These are phyloP conservation scores for Plusia festucae DNA, from an alignment of 2,888 invertebrate genomes.

Conservation along the genomic window DNA sequence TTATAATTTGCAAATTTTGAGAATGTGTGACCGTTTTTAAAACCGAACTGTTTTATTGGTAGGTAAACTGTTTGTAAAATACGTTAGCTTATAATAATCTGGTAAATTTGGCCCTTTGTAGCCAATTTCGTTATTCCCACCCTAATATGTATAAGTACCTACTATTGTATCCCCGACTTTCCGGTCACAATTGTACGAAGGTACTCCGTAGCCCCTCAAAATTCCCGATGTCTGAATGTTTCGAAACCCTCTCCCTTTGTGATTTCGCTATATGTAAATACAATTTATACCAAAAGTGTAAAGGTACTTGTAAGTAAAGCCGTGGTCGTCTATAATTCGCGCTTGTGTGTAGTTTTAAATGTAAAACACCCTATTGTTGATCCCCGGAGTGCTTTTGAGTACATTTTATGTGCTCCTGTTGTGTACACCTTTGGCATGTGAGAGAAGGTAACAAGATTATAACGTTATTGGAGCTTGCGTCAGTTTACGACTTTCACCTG, in stretches of 20 bases:
- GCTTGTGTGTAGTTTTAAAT: slow-evolving; percentile 65
- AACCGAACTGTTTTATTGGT: background rate
- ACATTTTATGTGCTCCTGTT: slow-evolving; percentile 77
- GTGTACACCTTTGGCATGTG: slow-evolving; percentile 68
- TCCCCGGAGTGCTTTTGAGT: slow-evolving; percentile 74
- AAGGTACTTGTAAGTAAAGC: slow-evolving; percentile 62
- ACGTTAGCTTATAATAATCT: slow-evolving; percentile 15
- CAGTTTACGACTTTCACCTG: slow-evolving; percentile 53
- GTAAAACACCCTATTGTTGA: slow-evolving; percentile 80
- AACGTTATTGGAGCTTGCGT: slow-evolving; percentile 49
- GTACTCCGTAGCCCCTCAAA: slow-evolving; percentile 52
- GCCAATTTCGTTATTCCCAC: slow-evolving; percentile 63
- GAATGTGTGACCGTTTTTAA: background rate
- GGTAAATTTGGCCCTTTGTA: slow-evolving; percentile 52
- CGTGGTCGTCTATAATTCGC: slow-evolving; percentile 68
- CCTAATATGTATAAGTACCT: slow-evolving; percentile 61
- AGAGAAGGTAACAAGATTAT: slow-evolving; percentile 62
- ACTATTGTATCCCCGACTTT: slow-evolving; percentile 68
- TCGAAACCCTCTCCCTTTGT: slow-evolving; percentile 52
- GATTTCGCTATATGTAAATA: slow-evolving; percentile 58
- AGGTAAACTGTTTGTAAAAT: background rate
- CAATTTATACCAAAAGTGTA: slow-evolving; percentile 60
- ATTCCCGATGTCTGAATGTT: slow-evolving; percentile 56
- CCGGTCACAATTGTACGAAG: slow-evolving; percentile 54
- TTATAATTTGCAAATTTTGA: background rate